Evolutionary conservation across 2,888 invertebrate species (phyloP).

Genomic region (Cheiracanthium punctorium): DNA sequence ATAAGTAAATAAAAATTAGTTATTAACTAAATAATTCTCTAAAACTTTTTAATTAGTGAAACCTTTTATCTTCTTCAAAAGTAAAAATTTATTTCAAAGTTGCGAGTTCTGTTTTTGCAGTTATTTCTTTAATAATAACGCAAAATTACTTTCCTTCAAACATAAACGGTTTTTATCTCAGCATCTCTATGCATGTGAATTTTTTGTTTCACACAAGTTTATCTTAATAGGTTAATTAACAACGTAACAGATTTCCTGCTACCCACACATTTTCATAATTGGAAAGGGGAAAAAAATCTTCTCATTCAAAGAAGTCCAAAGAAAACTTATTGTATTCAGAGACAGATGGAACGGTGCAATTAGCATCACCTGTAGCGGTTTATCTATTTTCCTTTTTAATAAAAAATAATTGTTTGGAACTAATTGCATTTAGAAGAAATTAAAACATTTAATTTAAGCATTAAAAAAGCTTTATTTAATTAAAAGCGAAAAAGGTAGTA

Average conservation of each 20-base stretch:
- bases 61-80: no score
- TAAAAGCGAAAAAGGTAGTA: background rate
- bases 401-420: background rate
- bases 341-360: background rate
- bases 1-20: no score
- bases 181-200: no score
- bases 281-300: background rate
- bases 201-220: no score
- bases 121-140: no score
- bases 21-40: no score
- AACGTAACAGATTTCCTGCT: background rate
- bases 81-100: no score
- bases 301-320: background rate
- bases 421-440: background rate
- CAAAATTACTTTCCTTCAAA: no score
- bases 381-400: background rate
- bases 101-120: no score
- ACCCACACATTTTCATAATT: background rate
- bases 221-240: background rate
- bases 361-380: background rate
- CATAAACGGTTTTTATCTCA: no score
- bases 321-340: background rate
- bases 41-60: no score
- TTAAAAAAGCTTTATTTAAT: background rate
- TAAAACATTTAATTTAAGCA: background rate